These are phyloP conservation scores for Hemaris fuciformis DNA, from an alignment of 2,888 invertebrate genomes.

Conservation along the genomic window DNA sequence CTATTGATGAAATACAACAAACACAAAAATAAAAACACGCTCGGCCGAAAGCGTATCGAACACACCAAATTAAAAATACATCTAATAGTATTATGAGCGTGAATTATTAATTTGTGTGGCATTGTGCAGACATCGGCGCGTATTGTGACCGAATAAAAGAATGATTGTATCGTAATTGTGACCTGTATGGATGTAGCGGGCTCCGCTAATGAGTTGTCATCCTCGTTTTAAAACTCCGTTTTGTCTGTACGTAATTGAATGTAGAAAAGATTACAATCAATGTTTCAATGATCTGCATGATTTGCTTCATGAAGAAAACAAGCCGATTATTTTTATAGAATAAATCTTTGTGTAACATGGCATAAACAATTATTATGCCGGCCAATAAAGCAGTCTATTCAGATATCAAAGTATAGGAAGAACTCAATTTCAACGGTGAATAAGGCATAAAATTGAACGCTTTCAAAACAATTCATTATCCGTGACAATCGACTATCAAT, in stretches of 20 bases:
- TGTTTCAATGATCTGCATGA: background rate
- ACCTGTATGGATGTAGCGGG: conserved; percentile 13
- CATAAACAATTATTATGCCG: conserved; percentile 21
- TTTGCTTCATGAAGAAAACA: background rate
- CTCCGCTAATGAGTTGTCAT: conserved; percentile 35
- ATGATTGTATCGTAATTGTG: conserved; percentile 35
- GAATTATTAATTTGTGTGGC: conserved; percentile 73
- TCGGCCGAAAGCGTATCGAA: conserved; percentile 54
- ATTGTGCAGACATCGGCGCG: conserved; percentile 53
- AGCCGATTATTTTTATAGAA: background rate
- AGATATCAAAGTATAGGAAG: conserved; percentile 14
- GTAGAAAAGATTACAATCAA: conserved; percentile 2
- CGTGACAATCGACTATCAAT: conserved; percentile 76
- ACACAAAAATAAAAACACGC: conserved; percentile 44
- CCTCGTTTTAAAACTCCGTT: conserved; percentile 33
- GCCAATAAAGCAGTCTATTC: conserved; percentile 19
- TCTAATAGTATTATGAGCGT: conserved; percentile 66
- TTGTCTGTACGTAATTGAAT: conserved; percentile 36
- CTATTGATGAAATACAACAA: conserved; percentile 62
- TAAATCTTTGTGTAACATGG: conserved; percentile 2
- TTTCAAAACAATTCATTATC: conserved; percentile 71
- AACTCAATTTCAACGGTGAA: conserved; percentile 28
- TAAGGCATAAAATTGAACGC: conserved; percentile 54
- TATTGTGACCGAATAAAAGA: conserved; percentile 40
- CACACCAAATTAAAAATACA: conserved; percentile 69